phyloP scores from a whole-genome alignment of 2,888 invertebrate species.

The Calliphora vomitoria region DNA sequence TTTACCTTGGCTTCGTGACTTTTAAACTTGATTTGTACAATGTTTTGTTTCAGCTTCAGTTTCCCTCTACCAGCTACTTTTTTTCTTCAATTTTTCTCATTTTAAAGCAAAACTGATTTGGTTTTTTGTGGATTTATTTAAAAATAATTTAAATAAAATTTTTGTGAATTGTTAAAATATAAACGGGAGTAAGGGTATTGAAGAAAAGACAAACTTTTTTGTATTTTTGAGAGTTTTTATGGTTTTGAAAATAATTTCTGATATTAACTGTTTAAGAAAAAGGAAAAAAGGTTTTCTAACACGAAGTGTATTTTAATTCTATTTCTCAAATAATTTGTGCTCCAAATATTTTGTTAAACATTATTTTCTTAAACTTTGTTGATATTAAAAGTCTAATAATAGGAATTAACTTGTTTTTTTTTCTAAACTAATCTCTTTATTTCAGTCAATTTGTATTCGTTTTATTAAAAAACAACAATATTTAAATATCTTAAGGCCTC shows the following conservation, averaged over 20 bases:
- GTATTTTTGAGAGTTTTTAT: not conserved
- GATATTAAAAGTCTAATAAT: too few species aligned
- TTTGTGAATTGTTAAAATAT: not conserved
- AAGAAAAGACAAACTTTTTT: not conserved
- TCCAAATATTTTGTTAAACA: too few species aligned
- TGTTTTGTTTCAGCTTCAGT: constrained; percentile 25
- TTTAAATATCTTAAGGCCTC: too few species aligned
- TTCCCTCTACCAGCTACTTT: constrained; percentile 3
- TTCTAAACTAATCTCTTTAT: too few species aligned
- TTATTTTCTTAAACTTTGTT: too few species aligned
- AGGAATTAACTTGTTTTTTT: too few species aligned
- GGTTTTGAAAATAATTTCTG: not conserved
- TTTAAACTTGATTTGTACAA: constrained; percentile 75
- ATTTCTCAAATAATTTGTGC: too few species aligned
- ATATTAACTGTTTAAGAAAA: too few species aligned
- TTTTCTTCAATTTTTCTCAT: constrained; percentile 14
- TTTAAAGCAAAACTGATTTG: constrained; percentile 14
- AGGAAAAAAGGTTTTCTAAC: too few species aligned
- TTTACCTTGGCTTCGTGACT: constrained; percentile 78
- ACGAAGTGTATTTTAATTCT: too few species aligned
- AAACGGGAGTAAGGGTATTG: not conserved
- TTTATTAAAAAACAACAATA: too few species aligned
- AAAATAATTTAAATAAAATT: constrained; percentile 50
- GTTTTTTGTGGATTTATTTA: not conserved
- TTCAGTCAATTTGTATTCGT: too few species aligned